phyloP scores from a whole-genome alignment of 2,888 invertebrate species.

The Volucella inflata region DNA sequence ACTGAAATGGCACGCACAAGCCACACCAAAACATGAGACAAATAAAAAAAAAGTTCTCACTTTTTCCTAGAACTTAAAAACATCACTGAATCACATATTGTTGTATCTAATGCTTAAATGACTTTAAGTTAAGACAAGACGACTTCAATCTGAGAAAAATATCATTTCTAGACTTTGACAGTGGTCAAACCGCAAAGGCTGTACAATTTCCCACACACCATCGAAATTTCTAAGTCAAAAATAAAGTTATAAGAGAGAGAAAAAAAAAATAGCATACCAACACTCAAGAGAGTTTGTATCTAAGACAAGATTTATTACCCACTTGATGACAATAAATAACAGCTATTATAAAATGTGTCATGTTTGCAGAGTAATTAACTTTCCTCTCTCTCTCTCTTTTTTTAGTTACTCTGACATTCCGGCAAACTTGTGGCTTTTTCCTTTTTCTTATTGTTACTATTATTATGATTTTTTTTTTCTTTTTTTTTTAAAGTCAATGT shows the following conservation, averaged over 20 bases:
- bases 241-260: background rate
- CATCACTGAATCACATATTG: no score
- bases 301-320: constrained; percentile 64
- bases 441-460: constrained; percentile 17
- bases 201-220: background rate
- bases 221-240: background rate
- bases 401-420: background rate
- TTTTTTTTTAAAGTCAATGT: constrained; percentile 60
- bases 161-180: constrained; percentile 17
- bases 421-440: constrained; percentile 11
- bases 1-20: no score
- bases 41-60: no score
- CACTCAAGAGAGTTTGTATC: constrained; percentile 22
- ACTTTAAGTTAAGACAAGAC: background rate
- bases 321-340: constrained; percentile 70
- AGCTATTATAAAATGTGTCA: constrained; percentile 72
- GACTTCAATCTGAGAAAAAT: background rate
- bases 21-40: no score
- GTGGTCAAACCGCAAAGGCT: background rate
- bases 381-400: constrained; percentile 13
- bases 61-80: no score
- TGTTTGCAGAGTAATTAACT: constrained; percentile 64
- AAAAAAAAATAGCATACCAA: constrained; percentile 25
- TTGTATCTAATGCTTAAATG: background rate
- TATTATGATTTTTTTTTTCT: constrained; percentile 19